These are phyloP conservation scores for Scotopteryx bipunctaria DNA, from an alignment of 2,888 invertebrate species.

Conservation along the genomic window DNA sequence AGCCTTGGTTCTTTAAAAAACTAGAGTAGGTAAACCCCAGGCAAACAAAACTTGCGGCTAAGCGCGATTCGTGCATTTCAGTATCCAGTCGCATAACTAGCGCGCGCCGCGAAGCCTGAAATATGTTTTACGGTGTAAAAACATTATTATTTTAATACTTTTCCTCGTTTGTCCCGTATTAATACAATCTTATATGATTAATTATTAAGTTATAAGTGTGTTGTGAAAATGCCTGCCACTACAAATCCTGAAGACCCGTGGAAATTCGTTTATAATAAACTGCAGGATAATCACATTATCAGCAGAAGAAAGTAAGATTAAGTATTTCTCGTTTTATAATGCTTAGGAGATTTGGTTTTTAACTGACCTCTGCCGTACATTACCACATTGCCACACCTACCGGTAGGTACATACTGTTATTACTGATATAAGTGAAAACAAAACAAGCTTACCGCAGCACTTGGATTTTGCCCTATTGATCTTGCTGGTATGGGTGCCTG, in stretches of 20 bases:
- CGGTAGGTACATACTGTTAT: too few species aligned
- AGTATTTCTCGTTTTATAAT: too few species aligned
- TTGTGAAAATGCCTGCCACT: slow-evolving; percentile 52
- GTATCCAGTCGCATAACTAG: slow-evolving; percentile 52
- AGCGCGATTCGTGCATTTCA: slow-evolving; percentile 39
- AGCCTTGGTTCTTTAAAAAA: slow-evolving; percentile 69
- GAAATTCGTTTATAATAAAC: slow-evolving; percentile 68
- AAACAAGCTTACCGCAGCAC: too few species aligned
- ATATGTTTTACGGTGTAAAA: slow-evolving; percentile 8
- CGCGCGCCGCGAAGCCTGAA: slow-evolving; percentile 62
- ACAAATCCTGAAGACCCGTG: slow-evolving; percentile 63
- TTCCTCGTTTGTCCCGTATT: slow-evolving; percentile 17
- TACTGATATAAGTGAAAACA: too few species aligned
- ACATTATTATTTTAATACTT: slow-evolving; percentile 9
- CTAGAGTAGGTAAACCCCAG: slow-evolving; percentile 62
- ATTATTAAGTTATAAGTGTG: slow-evolving; percentile 10
- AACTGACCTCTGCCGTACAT: too few species aligned
- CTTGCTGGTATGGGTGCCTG: too few species aligned
- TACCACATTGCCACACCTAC: too few species aligned
- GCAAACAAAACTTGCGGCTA: slow-evolving; percentile 64
- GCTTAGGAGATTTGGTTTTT: too few species aligned
- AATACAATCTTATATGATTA: neutral
- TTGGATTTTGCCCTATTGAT: too few species aligned
- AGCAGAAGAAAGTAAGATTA: slow-evolving; percentile 66
- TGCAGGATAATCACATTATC: slow-evolving; percentile 70